Evolutionary conservation across 1,140 invertebrate genomes (phyloP).

Genomic region (Pogonus chalceus): DNA sequence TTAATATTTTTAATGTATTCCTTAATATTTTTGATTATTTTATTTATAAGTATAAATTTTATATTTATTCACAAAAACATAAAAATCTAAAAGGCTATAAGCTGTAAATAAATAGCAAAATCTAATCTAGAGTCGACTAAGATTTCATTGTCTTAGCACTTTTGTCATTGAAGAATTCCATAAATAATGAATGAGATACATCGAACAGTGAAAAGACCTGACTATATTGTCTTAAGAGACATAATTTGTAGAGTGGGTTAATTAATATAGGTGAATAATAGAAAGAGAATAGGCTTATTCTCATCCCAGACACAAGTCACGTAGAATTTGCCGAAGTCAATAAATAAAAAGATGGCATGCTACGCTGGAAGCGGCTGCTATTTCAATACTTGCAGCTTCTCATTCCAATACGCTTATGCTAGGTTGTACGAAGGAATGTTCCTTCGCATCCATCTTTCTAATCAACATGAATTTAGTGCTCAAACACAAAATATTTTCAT

Average conservation of each 20-base stretch:
- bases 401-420: too few species aligned
- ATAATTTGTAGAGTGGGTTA: background rate
- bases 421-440: background rate
- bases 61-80: too few species aligned
- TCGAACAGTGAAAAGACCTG: background rate
- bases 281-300: background rate
- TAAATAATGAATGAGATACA: too few species aligned
- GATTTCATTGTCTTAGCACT: too few species aligned
- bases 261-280: background rate
- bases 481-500: too few species aligned
- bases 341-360: background rate
- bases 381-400: background rate
- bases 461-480: constrained; percentile 6
- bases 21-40: too few species aligned
- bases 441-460: background rate
- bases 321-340: constrained; percentile 3
- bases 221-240: background rate
- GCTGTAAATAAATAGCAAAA: too few species aligned
- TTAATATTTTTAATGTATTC: too few species aligned
- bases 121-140: too few species aligned
- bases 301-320: background rate
- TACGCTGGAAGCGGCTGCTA: background rate
- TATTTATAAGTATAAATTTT: too few species aligned
- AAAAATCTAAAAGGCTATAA: too few species aligned
- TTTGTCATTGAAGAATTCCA: too few species aligned